Evolutionary conservation across 2,888 invertebrate species (phyloP).

Genomic region (Eudasyphora cyanicolor): DNA sequence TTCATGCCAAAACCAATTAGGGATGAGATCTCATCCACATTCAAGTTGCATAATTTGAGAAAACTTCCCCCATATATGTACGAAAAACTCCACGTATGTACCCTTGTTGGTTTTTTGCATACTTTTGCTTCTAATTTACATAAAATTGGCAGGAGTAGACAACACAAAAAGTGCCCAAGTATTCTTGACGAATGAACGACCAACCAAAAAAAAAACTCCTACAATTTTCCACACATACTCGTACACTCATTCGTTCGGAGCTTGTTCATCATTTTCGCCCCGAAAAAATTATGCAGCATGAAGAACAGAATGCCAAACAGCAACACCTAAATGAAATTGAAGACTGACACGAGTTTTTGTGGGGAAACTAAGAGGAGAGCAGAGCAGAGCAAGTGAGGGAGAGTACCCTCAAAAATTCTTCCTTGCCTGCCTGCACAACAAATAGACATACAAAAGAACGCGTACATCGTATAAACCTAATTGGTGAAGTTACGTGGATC

Average conservation of each 20-base stretch:
- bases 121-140: conserved; percentile 5
- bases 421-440: not conserved
- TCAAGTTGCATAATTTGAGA: no score
- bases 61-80: not conserved
- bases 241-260: not conserved
- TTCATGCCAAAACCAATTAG: not conserved
- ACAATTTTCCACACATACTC: conserved; percentile 14
- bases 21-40: not conserved
- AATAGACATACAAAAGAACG: no score
- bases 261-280: not conserved
- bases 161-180: not conserved
- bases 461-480: not conserved
- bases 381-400: not conserved
- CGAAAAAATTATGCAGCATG: conserved; percentile 2
- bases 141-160: conserved; percentile 32
- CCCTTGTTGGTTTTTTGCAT: not conserved
- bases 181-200: not conserved
- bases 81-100: not conserved
- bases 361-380: not conserved
- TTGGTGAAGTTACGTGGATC: conserved; percentile 11
- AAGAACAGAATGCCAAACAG: not conserved
- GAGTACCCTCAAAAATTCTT: not conserved
- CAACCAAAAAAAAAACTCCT: not conserved
- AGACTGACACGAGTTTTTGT: not conserved
- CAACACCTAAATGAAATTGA: conserved; percentile 18